Evolutionary conservation across 2,797 vertebrate species (phyloP).

Genomic region (Cygnus olor): DNA sequence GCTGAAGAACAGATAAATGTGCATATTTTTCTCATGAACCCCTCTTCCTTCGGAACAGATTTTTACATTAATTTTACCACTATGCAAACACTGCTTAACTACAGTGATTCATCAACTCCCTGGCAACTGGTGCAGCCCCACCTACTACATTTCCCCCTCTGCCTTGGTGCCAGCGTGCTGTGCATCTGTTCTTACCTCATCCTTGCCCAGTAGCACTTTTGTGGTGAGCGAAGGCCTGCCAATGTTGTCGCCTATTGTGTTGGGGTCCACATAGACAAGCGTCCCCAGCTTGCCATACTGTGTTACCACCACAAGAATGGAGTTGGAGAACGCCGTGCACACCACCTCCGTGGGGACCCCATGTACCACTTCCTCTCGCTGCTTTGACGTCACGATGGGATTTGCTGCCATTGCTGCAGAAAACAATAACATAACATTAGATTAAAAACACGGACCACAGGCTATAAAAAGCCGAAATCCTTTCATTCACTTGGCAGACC

Average conservation of each 20-base stretch:
- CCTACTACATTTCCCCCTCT: neutral
- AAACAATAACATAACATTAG: neutral
- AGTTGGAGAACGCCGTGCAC: constrained; percentile 93
- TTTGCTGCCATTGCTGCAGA: constrained; percentile 80
- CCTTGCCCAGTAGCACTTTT: constrained; percentile 92
- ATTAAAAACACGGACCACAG: rapidly evolving
- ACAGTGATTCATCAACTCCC: constrained; percentile 10
- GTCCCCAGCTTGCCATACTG: constrained; percentile 96
- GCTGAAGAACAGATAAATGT: neutral
- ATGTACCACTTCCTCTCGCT: constrained; percentile 83
- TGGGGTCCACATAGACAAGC: constrained; percentile 89
- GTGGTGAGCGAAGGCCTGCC: constrained; percentile 86
- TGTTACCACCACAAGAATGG: constrained; percentile 91
- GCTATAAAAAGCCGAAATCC: neutral
- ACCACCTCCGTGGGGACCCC: constrained; percentile 91
- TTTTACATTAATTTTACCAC: neutral
- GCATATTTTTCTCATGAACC: neutral
- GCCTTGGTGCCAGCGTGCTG: neutral
- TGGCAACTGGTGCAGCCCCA: neutral
- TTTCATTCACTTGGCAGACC: neutral
- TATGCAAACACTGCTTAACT: neutral
- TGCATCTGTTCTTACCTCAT: constrained; percentile 84
- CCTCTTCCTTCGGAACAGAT: neutral
- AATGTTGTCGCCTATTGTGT: constrained; percentile 82
- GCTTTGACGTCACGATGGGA: constrained; percentile 84